Percentiles rank a stretch among this genome's conserved stretches.
phyloP scores from a whole-genome alignment of 2,113 vertebrate genomes.

The Lota lota region DNA sequence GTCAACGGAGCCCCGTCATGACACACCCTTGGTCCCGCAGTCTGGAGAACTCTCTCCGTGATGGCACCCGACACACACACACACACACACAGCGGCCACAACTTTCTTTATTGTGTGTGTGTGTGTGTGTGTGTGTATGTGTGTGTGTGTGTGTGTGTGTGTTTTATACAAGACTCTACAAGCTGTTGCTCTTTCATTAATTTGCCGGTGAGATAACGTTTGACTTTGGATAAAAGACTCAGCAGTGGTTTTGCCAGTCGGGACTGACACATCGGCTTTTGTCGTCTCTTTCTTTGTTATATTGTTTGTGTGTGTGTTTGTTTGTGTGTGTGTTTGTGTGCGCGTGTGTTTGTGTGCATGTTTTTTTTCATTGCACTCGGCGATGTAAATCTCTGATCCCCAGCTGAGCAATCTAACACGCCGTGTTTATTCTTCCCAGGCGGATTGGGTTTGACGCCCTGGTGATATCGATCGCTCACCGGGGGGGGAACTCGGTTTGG shows the following conservation, averaged over 20 bases:
- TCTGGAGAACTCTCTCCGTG: constrained; percentile 28
- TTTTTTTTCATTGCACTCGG: too few relatives aligned
- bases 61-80: constrained; percentile 20
- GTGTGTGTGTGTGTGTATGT: not conserved
- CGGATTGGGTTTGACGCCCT: constrained; percentile 24
- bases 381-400: too few relatives aligned
- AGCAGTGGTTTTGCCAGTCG: too few relatives aligned
- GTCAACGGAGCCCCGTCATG: constrained; percentile 51
- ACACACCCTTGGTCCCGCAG: constrained; percentile 61
- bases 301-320: too few relatives aligned
- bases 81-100: constrained; percentile 12
- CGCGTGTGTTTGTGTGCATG: too few relatives aligned
- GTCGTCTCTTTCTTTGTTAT: not conserved
- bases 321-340: too few relatives aligned
- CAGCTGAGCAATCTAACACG: too few relatives aligned
- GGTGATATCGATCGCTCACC: constrained; percentile 61
- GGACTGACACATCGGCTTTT: not conserved
- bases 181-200: constrained; percentile 4
- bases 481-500: constrained; percentile 16
- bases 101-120: constrained; percentile 25
- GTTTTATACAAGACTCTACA: not conserved
- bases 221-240: not conserved
- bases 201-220: constrained; percentile 6
- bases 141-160: not conserved
- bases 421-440: not conserved